Evolutionary conservation across 2,888 invertebrate genomes (phyloP), one percentile per base, ranked within the genome.

Genomic region (Xestia ashworthii): DNA sequence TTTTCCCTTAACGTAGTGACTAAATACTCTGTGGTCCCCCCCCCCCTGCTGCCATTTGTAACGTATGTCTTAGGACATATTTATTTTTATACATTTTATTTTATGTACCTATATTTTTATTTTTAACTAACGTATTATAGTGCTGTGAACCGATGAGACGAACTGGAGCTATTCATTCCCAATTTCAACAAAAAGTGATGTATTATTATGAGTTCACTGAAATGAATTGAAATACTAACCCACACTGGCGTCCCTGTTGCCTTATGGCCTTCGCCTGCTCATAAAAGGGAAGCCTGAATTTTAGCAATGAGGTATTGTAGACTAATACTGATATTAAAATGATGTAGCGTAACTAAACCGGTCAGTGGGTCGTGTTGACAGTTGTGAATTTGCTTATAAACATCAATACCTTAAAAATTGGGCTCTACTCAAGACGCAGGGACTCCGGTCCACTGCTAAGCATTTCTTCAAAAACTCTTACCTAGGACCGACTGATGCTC

Each of bases 111-210:
- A 8, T 64, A 55, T 62, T 38, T 48, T 65, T 62, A 41, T 67
- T 58, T 53, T 60, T 48, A 48, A 58, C 16, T 44, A 22, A 62
- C 11, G 32, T 38, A 71, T 60, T 53, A 76, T 32, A 75, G 46
- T 46, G 65, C 48, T 53, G 14, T 50, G 46, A 76, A 73, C 73
- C 64, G 73, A 84, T 85, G 86, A 81, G 68, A 76, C 76, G 25
- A 60, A 74, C 46, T n/a, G 38, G 82, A 73, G 38, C 32, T 64
- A 62, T n/a, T 41, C 8, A 12, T 62, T 69, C 25, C 60, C 48
- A 38, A 11, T 4, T 16, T 44, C 71, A 68, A 55, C 73, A 64
- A 62, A 64, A n/a, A 67, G n/a, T 16, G 19, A 55, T 16, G 64
- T 85, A 76, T 85, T 84, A 75, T 69, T 48, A 50, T 14, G 11